A percentile compares a stretch with the other conserved stretches of the same genome.
Evolutionary conservation across 2,113 vertebrate genomes (phyloP).

Genomic region (Sander vitreus): DNA sequence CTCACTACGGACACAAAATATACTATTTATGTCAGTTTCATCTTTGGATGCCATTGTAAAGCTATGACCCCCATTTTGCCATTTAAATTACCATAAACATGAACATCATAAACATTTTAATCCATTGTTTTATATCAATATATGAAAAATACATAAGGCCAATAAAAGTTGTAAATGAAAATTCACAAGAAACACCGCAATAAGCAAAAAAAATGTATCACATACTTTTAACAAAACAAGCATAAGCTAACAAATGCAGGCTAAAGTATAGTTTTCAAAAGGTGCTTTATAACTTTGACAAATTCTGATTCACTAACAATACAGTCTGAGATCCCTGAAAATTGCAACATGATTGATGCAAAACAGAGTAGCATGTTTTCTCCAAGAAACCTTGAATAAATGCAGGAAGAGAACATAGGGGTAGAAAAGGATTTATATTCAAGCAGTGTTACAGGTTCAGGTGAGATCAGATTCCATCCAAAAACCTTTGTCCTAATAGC

Average conservation of each 20-base stretch:
- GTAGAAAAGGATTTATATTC: constrained; percentile 70
- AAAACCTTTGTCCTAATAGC: constrained; percentile 56
- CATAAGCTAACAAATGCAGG: constrained; percentile 69
- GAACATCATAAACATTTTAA: constrained; percentile 75
- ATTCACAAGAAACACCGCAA: constrained; percentile 77
- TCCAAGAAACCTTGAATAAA: constrained; percentile 59
- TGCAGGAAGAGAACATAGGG: constrained; percentile 62
- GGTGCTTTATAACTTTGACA: constrained; percentile 47
- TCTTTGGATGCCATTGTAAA: constrained; percentile 77
- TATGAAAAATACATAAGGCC: constrained; percentile 83
- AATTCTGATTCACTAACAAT: constrained; percentile 68
- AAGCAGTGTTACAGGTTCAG: constrained; percentile 70
- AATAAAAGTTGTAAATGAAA: constrained; percentile 76
- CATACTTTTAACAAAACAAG: constrained; percentile 65
- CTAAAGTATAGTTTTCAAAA: constrained; percentile 59
- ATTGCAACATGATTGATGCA: constrained; percentile 64
- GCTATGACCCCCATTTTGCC: constrained; percentile 84
- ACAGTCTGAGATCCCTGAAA: constrained; percentile 80
- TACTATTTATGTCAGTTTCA: constrained; percentile 20
- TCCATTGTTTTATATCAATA: constrained; percentile 80
- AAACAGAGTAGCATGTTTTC: constrained; percentile 59
- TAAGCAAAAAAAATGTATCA: constrained; percentile 63
- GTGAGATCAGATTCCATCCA: constrained; percentile 65
- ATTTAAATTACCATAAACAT: constrained; percentile 70
- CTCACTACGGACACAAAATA: constrained; percentile 28